These are phyloP conservation scores for Rhinophrynus dorsalis DNA, from an alignment of 2,797 vertebrate species.

Conservation along the genomic window DNA sequence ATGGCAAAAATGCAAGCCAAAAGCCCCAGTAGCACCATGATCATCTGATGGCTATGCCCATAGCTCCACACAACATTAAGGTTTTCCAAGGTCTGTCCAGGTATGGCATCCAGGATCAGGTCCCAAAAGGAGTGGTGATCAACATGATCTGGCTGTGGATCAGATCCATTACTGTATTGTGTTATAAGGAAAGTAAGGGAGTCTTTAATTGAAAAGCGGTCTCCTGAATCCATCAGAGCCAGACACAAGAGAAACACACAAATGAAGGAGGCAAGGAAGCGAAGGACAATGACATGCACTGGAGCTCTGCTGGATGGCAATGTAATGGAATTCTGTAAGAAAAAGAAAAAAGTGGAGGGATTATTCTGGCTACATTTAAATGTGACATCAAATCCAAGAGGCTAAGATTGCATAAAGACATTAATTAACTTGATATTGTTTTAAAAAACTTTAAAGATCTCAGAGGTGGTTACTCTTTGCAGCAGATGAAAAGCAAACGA, in stretches of 20 bases:
- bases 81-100: constrained; percentile 65
- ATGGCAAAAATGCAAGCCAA: constrained; percentile 84
- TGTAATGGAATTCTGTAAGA: constrained; percentile 73
- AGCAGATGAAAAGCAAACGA: too few relatives aligned
- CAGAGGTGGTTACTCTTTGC: too few relatives aligned
- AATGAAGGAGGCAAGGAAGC: constrained; percentile 82
- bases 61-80: constrained; percentile 73
- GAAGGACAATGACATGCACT: constrained; percentile 75
- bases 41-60: constrained; percentile 79
- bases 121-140: constrained; percentile 61
- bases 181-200: constrained; percentile 17
- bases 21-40: constrained; percentile 77
- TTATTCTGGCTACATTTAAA: too few relatives aligned
- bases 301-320: constrained; percentile 68
- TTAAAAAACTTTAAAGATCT: too few relatives aligned
- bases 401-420: too few relatives aligned
- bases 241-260: constrained; percentile 78
- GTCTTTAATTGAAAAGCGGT: constrained; percentile 55
- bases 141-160: constrained; percentile 13
- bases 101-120: constrained; percentile 73
- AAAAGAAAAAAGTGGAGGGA: constrained; percentile 14
- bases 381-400: too few relatives aligned
- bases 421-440: too few relatives aligned
- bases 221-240: constrained; percentile 61
- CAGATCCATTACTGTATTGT: too few relatives aligned